Evolutionary conservation across 2,888 invertebrate species (phyloP).

Genomic region (Rhodophaea formosa): DNA sequence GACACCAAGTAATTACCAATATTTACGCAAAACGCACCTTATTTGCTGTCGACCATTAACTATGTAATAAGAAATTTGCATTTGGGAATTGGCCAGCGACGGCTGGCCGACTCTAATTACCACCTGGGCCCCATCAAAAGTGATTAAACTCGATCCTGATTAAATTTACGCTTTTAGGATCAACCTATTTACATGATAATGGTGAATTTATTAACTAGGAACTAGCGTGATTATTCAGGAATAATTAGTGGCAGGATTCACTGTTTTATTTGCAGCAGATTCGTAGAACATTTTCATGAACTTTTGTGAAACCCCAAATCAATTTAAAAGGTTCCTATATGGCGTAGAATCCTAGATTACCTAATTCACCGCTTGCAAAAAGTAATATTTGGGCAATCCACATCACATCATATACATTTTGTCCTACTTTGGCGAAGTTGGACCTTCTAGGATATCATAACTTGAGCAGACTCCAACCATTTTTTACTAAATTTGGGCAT

Average conservation of each 20-base stretch:
- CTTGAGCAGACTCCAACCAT: too few species aligned
- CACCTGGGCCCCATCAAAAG: constrained; percentile 33
- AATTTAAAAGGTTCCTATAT: too few species aligned
- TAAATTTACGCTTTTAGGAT: constrained; percentile 26
- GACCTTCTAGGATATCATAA: too few species aligned
- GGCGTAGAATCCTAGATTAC: too few species aligned
- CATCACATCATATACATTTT: too few species aligned
- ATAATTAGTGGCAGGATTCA: neutral
- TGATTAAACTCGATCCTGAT: constrained; percentile 31
- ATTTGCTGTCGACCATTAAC: constrained; percentile 26
- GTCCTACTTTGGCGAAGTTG: too few species aligned
- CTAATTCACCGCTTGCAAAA: too few species aligned
- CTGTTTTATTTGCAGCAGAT: neutral
- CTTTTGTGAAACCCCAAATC: too few species aligned
- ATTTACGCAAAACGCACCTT: neutral
- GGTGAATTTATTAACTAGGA: constrained; percentile 3
- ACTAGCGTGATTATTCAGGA: neutral
- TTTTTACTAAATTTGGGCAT: too few species aligned
- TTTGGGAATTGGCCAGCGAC: constrained; percentile 39
- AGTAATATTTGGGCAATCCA: too few species aligned
- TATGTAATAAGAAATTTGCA: constrained; percentile 46
- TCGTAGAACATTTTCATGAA: too few species aligned
- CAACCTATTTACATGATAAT: constrained; percentile 27
- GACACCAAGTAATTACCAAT: neutral
- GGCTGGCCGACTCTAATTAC: constrained; percentile 33